Percentiles rank a stretch among this genome's conserved stretches.
phyloP scores from a whole-genome alignment of 1,140 invertebrate species.

The Mizuhopecten yessoensis region DNA sequence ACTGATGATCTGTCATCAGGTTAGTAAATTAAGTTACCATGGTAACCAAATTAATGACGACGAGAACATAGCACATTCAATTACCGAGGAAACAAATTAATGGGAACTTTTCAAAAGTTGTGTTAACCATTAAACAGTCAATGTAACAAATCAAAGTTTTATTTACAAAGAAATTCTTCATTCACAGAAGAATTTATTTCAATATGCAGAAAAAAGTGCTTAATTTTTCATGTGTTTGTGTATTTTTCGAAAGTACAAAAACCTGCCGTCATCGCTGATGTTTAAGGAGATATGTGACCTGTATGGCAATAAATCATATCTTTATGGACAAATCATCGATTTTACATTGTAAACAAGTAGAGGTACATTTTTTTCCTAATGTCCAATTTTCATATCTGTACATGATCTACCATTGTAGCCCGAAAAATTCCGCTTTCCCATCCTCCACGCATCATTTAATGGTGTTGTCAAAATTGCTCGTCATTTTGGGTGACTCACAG shows the following conservation, averaged over 20 bases:
- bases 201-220: neutral
- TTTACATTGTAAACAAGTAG: constrained; percentile 3
- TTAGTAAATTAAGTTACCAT: too few relatives aligned
- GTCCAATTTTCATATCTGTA: constrained; percentile 25
- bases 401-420: neutral
- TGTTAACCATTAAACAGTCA: neutral
- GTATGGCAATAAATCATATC: neutral
- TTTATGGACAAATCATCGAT: constrained; percentile 7
- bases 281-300: neutral
- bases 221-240: constrained; percentile 17
- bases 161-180: neutral
- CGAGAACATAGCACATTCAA: neutral
- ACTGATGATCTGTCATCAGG: too few relatives aligned
- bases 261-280: neutral
- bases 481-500: constrained; percentile 4
- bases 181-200: too few relatives aligned
- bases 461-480: constrained; percentile 37
- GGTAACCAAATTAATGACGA: too few relatives aligned
- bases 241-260: constrained; percentile 20
- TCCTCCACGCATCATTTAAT: constrained; percentile 33
- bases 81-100: neutral
- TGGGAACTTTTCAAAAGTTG: neutral
- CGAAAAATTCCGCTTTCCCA: neutral
- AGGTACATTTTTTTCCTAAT: constrained; percentile 12
- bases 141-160: neutral